These are phyloP conservation scores for Acanthosepion lycidas DNA, from an alignment of 2,888 invertebrate genomes.

Conservation along the genomic window DNA sequence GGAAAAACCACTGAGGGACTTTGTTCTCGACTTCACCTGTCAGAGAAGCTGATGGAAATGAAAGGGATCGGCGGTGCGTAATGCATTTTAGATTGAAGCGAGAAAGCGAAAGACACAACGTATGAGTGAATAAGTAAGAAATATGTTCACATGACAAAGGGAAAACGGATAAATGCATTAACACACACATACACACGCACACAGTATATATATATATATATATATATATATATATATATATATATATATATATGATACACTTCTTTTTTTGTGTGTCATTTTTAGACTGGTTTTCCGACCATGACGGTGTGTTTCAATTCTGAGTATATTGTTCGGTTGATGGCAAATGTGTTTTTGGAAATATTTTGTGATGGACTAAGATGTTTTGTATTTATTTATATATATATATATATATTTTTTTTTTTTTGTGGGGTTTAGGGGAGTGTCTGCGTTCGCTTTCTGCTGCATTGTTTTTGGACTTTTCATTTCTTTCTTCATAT, in stretches of 20 bases:
- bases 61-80: not conserved
- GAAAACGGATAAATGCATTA: not conserved
- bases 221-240: too few species aligned
- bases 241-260: too few species aligned
- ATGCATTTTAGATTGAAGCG: not conserved
- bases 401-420: too few species aligned
- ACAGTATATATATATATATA: too few species aligned
- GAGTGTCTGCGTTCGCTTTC: too few species aligned
- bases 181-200: too few species aligned
- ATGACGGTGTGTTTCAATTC: not conserved
- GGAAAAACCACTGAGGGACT: not conserved
- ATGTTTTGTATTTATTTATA: not conserved
- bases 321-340: not conserved
- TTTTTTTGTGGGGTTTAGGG: too few species aligned
- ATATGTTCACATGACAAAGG: not conserved
- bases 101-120: not conserved
- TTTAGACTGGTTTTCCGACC: not conserved
- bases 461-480: too few species aligned
- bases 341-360: not conserved
- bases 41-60: not conserved
- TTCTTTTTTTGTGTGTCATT: not conserved
- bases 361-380: not conserved
- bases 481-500: too few species aligned
- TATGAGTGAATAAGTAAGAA: not conserved
- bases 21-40: not conserved